These are phyloP conservation scores for Tipula helvola DNA, from an alignment of 2,888 invertebrate species.

Conservation along the genomic window DNA sequence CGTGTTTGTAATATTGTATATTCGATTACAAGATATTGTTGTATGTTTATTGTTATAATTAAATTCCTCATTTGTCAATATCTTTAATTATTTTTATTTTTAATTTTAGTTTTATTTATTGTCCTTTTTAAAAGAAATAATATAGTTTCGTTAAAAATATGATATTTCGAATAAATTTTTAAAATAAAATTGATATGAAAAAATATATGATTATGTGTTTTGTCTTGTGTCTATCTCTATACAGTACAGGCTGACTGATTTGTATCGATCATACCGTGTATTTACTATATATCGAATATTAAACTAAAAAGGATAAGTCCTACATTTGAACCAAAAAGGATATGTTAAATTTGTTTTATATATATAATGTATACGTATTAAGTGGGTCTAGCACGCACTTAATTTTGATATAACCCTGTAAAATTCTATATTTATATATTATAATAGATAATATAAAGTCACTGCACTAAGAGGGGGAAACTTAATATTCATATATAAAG, in stretches of 20 bases:
- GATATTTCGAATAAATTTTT: neutral
- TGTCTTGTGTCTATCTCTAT: neutral
- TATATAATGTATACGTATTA: neutral
- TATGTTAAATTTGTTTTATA: neutral
- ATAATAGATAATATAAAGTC: neutral
- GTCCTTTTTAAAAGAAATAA: neutral
- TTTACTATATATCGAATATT: neutral
- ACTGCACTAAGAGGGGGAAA: neutral
- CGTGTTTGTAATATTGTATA: neutral
- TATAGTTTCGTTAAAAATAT: neutral
- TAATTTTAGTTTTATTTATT: neutral
- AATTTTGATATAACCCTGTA: neutral
- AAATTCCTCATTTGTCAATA: neutral
- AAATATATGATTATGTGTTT: neutral
- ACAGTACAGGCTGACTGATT: neutral
- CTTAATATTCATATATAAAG: neutral
- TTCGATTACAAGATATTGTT: neutral
- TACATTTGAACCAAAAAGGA: neutral
- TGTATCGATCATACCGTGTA: neutral
- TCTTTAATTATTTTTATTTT: neutral
- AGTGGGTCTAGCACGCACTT: neutral
- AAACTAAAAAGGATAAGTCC: neutral
- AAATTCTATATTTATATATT: neutral
- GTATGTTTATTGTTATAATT: neutral
- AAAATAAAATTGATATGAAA: neutral